phyloP scores from a whole-genome alignment of 2,888 invertebrate species.

The Nasonovia ribisnigri region DNA sequence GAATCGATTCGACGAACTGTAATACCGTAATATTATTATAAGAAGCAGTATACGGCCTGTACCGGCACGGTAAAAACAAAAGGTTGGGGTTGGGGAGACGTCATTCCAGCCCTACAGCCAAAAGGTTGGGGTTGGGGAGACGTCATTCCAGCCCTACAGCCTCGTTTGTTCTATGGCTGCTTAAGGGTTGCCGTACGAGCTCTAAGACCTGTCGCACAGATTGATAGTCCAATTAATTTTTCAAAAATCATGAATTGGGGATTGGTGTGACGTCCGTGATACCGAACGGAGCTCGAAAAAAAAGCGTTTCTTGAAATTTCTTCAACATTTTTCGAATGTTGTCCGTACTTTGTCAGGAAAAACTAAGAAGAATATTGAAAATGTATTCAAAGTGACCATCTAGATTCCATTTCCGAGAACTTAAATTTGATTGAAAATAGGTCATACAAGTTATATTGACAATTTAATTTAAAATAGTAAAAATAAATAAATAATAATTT shows the following conservation, averaged over 20 bases:
- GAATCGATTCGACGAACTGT: background rate
- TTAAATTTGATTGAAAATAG: background rate
- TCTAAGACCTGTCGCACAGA: background rate
- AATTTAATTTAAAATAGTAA: background rate
- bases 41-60: no score
- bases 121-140: background rate
- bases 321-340: background rate
- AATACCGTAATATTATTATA: background rate
- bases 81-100: background rate
- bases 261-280: background rate
- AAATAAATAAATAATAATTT: background rate
- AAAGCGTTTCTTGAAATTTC: background rate
- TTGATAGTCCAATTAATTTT: slow-evolving; percentile 2
- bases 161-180: background rate
- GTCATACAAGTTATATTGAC: background rate
- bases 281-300: background rate
- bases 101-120: background rate
- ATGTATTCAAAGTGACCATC: background rate
- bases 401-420: background rate
- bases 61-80: no score
- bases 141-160: background rate
- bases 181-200: background rate
- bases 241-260: background rate
- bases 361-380: background rate
- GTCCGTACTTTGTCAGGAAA: background rate